A percentile compares a stretch with the other conserved stretches of the same genome.
phyloP scores from a whole-genome alignment of 2,888 invertebrate species.

The Dasysyrphus tricinctus region DNA sequence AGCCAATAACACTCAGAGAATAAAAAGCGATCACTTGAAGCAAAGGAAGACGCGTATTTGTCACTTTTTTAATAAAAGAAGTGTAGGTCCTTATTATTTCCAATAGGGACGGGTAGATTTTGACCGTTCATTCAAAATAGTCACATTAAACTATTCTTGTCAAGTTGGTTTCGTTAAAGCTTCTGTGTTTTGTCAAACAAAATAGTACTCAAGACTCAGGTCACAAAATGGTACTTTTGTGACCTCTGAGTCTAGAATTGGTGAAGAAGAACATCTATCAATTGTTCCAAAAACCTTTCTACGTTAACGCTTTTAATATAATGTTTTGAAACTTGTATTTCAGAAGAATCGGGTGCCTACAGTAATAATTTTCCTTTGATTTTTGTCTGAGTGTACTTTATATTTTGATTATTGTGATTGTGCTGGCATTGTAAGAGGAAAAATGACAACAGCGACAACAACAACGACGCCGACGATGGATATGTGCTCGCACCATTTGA shows the following conservation, averaged over 20 bases:
- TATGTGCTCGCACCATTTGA: slow-evolving; percentile 57
- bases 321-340: background rate
- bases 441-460: background rate
- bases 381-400: background rate
- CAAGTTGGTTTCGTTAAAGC: too few relatives aligned
- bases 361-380: background rate
- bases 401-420: background rate
- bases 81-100: too few relatives aligned
- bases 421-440: slow-evolving; percentile 12
- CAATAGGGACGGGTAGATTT: too few relatives aligned
- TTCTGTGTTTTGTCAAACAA: too few relatives aligned
- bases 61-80: background rate
- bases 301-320: background rate
- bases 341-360: background rate
- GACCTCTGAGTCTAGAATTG: too few relatives aligned
- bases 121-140: too few relatives aligned
- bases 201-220: too few relatives aligned
- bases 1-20: background rate
- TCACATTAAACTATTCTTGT: too few relatives aligned
- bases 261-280: too few relatives aligned
- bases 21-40: background rate
- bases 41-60: background rate
- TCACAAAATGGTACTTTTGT: too few relatives aligned
- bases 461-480: background rate
- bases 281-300: too few relatives aligned